Conservation (phyloP, 2,113 vertebrate genomes). For the Cathartes aura region DNA sequence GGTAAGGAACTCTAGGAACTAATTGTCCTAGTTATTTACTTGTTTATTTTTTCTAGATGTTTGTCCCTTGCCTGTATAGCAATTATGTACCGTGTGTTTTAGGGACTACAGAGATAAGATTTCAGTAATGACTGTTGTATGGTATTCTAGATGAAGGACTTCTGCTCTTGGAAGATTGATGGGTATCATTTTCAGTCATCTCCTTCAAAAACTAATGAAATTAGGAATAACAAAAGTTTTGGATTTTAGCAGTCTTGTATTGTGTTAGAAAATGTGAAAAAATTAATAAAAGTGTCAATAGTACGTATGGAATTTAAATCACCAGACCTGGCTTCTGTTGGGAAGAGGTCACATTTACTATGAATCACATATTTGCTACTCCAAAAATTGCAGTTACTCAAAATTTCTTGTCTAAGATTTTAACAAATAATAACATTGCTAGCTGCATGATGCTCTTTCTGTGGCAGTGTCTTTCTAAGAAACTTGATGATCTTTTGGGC, state of each 20-base stretch:
- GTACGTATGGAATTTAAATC: neutral
- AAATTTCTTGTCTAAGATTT: neutral
- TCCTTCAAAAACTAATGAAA: neutral
- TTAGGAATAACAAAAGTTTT: neutral
- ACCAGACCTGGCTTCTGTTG: neutral
- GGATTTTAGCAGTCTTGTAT: neutral
- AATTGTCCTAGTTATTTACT: neutral
- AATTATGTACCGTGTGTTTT: neutral
- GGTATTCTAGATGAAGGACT: neutral
- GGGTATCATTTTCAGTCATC: neutral
- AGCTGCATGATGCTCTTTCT: neutral
- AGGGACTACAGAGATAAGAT: neutral
- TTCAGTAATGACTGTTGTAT: neutral
- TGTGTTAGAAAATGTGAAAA: neutral
- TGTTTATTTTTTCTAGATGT: neutral
- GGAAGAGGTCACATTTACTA: neutral
- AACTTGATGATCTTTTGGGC: neutral
- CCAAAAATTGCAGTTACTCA: neutral
- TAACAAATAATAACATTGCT: neutral
- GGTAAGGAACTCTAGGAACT: neutral
- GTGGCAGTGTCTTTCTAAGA: neutral
- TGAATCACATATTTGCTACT: neutral
- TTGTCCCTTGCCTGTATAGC: neutral
- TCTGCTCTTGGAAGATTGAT: neutral
- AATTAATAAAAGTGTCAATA: neutral